Evolutionary conservation across 2,797 vertebrate species (phyloP).

Genomic region (Hippoglossus hippoglossus): DNA sequence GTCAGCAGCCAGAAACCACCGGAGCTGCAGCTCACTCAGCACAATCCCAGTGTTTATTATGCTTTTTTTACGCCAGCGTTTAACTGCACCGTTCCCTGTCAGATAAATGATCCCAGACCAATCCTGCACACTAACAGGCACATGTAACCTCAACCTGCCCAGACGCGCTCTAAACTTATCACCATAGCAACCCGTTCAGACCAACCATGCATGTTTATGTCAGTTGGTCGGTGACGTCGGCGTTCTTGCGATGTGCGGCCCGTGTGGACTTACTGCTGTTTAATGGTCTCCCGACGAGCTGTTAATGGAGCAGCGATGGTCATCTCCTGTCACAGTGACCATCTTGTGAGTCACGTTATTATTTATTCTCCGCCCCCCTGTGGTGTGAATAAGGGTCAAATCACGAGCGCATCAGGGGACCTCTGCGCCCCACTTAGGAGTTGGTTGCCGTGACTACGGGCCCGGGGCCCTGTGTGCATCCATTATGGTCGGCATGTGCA

Average conservation of each 20-base stretch:
- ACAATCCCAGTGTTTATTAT: constrained; percentile 57
- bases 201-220: too few species aligned
- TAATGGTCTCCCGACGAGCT: constrained; percentile 35
- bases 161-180: background rate
- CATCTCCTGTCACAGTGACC: constrained; percentile 20
- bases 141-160: constrained; percentile 5
- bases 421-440: constrained; percentile 67
- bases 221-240: too few species aligned
- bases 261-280: constrained; percentile 10
- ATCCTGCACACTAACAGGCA: constrained; percentile 10
- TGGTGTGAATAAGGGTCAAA: constrained; percentile 65
- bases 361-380: constrained; percentile 19
- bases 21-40: constrained; percentile 57
- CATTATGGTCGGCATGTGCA: constrained; percentile 73
- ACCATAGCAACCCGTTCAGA: background rate
- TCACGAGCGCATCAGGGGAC: constrained; percentile 43
- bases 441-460: constrained; percentile 74
- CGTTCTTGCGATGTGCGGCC: background rate
- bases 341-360: constrained; percentile 37
- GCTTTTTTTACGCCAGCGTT: constrained; percentile 47
- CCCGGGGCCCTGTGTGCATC: constrained; percentile 64
- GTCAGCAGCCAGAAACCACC: constrained; percentile 73
- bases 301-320: constrained; percentile 35
- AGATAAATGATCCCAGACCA: constrained; percentile 46
- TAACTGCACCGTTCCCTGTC: constrained; percentile 31